Evolutionary conservation across 2,888 invertebrate species (phyloP).

Genomic region (Bedellia somnulentella): DNA sequence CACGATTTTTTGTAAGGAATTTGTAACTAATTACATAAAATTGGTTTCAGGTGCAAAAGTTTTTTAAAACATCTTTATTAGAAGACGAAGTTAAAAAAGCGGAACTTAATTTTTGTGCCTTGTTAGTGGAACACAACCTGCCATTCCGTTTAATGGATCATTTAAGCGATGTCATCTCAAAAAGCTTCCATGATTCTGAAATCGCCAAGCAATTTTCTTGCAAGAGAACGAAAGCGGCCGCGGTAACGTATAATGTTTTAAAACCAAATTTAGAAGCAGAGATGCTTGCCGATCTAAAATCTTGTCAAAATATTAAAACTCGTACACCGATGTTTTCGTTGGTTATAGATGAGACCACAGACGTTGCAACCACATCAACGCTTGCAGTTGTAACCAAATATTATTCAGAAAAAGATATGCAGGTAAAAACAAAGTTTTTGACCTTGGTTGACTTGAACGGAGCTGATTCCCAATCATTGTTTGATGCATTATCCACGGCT

Average conservation of each 20-base stretch:
- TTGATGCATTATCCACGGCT: conserved; percentile 2
- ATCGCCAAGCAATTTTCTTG: conserved; percentile 7
- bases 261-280: too few species aligned
- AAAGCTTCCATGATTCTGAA: conserved; percentile 6
- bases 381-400: too few species aligned
- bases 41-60: conserved; percentile 8
- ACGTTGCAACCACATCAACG: conserved; percentile 6
- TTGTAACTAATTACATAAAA: too few species aligned
- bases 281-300: conserved; percentile 9
- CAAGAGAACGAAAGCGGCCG: conserved; percentile 10
- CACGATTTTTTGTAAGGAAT: too few species aligned
- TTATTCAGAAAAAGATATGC: conserved; percentile 7
- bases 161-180: conserved; percentile 7
- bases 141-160: conserved; percentile 7
- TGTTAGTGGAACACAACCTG: conserved; percentile 7
- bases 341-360: conserved; percentile 9
- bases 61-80: conserved; percentile 5
- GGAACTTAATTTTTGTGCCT: conserved; percentile 6
- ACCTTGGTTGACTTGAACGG: conserved; percentile 7
- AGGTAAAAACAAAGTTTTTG: conserved; percentile 6
- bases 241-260: too few species aligned
- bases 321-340: conserved; percentile 6
- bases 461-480: not conserved
- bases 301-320: conserved; percentile 7
- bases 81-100: conserved; percentile 7